Evolutionary conservation across 2,797 vertebrate species (phyloP).

Genomic region (Spea hammondii): DNA sequence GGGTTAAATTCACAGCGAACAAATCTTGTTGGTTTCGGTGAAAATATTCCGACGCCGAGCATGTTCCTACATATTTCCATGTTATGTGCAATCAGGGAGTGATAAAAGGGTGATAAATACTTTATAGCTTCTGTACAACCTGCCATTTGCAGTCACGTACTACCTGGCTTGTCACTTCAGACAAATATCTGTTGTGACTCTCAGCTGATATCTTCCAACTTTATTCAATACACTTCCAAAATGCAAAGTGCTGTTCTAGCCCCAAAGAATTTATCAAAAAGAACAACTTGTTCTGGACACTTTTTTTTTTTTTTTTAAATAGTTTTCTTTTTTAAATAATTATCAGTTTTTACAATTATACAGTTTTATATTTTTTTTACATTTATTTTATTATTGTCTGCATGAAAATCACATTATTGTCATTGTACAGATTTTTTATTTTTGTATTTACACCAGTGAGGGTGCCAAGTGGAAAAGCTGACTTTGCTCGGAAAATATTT

Average conservation of each 20-base stretch:
- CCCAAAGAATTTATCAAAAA: not conserved
- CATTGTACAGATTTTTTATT: too few relatives aligned
- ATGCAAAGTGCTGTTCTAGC: not conserved
- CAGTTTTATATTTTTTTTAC: too few relatives aligned
- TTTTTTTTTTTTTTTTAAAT: not conserved
- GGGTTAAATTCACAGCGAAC: not conserved
- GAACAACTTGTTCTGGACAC: not conserved
- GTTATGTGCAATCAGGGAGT: not conserved
- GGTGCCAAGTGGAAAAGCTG: too few relatives aligned
- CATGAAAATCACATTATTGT: too few relatives aligned
- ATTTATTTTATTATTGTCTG: too few relatives aligned
- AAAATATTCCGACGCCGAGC: not conserved
- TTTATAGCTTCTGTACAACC: not conserved
- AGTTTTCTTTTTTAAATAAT: too few relatives aligned
- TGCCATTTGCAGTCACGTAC: not conserved
- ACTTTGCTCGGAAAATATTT: too few relatives aligned
- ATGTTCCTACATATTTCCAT: slow-evolving; percentile 1
- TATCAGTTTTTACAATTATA: too few relatives aligned
- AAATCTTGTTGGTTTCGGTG: not conserved
- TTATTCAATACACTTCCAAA: slow-evolving; percentile 1
- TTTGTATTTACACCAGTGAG: too few relatives aligned
- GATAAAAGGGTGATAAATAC: not conserved
- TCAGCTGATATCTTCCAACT: not conserved
- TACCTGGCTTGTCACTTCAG: slow-evolving; percentile 2
- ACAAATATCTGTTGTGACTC: slow-evolving; percentile 10